Base-by-base conservation (phyloP, 2,113 vertebrate species). In the Microcebus griseorufus region DNA sequence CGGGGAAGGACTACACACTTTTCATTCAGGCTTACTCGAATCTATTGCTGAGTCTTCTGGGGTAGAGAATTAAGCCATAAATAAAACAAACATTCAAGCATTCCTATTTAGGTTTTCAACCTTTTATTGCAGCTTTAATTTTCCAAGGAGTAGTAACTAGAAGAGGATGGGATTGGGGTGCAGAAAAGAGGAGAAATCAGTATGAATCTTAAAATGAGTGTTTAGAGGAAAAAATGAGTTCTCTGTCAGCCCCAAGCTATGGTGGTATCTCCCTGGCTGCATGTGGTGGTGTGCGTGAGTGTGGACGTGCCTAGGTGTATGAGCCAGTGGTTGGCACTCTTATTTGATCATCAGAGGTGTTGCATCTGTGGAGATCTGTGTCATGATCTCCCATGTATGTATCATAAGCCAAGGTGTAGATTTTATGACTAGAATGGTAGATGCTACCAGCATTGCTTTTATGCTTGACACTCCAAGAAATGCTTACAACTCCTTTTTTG, bases 401-500 rank as follows among this genome's bases (percentile, higher is more conserved):
- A 18, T 80, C 34, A 12, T 62, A 85, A 73, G 51, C 29, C 70
- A 2, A 1, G 22, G 4, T 18, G 18, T 17, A 73, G 55, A 72
- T 53, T 29, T 42, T 80, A 5, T 75, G 16, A 42, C 14, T 73
- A 45, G 39, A 42, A 29, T 13, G 1, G 9, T 89, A 90, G 37
- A 58, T 79, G 58, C 39, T 48, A 0, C 42, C 65, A 7, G 70
- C 75, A 20, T n/a, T 62, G 42, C 75, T 79, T 55, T 53, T 55
- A 79, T 55, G 11, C 60, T 70, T 81, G 17, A 79, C 23, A 34
- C 17, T 23, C 32, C 82, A 69, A 85, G 67, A 88, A 91, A 75
- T 87, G 73, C 81, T 93, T 93, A 93, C 86, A 90, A 48, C 32
- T 42, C 64, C 22, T 80, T n/a, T 76, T 93, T 83, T 81, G 55